These are phyloP conservation scores for Galerucella calmariensis DNA, from an alignment of 2,888 invertebrate species.

Conservation along the genomic window DNA sequence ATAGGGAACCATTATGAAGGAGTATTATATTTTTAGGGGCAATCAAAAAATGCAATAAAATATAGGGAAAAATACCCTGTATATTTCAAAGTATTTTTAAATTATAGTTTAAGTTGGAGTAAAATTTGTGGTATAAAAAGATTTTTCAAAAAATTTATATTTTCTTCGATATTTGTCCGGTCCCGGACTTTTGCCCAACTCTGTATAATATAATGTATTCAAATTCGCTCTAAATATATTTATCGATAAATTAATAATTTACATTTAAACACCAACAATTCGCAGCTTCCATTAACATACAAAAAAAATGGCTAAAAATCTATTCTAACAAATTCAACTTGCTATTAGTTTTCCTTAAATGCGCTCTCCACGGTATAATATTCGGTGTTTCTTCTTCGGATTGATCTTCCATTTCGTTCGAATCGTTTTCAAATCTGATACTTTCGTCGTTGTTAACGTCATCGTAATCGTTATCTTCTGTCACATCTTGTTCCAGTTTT, in stretches of 20 bases:
- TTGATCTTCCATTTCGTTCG: constrained; percentile 42
- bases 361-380: constrained; percentile 91
- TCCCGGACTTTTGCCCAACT: too few relatives aligned
- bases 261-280: background rate
- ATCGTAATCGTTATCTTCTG: constrained; percentile 47
- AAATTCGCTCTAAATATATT: background rate
- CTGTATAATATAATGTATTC: background rate
- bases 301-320: constrained; percentile 8
- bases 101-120: too few relatives aligned
- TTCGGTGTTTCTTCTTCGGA: constrained; percentile 67
- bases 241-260: constrained; percentile 1
- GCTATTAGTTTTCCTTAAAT: constrained; percentile 89
- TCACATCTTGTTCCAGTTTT: constrained; percentile 63
- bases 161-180: too few relatives aligned
- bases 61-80: too few relatives aligned
- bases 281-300: background rate
- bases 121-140: too few relatives aligned
- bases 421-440: constrained; percentile 52
- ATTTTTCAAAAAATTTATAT: too few relatives aligned
- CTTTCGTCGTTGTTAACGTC: constrained; percentile 64
- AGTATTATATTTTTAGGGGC: too few relatives aligned
- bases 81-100: too few relatives aligned
- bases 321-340: constrained; percentile 84
- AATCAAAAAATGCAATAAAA: too few relatives aligned
- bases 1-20: too few relatives aligned